A percentile compares a stretch with the other conserved stretches of the same genome.
Conservation (phyloP, 2,113 vertebrate genomes). For the Emydocephalus ijimae region DNA sequence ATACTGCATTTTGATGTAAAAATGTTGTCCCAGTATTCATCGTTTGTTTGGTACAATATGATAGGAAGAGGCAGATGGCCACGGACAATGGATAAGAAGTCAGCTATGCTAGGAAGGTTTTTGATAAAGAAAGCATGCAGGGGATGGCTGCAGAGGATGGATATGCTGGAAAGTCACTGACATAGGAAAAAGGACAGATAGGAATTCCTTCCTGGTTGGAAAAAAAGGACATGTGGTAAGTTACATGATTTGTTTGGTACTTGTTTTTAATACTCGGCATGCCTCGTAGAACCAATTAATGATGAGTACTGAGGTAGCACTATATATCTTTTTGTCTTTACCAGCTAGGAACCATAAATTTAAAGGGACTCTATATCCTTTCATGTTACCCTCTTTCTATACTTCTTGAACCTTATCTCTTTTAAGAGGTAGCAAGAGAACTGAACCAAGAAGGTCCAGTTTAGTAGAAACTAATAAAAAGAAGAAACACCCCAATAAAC, state of each 20-base stretch:
- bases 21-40: not conserved
- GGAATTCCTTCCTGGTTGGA: not conserved
- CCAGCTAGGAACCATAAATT: not conserved
- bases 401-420: not conserved
- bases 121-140: not conserved
- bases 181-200: not conserved
- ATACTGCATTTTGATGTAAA: not conserved
- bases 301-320: not conserved
- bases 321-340: not conserved
- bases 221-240: not conserved
- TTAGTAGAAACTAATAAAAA: not conserved
- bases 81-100: not conserved
- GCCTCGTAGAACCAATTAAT: not conserved
- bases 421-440: not conserved
- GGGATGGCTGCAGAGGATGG: not conserved
- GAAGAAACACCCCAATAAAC: not conserved
- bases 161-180: not conserved
- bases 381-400: not conserved
- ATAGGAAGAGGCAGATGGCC: not conserved
- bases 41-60: not conserved
- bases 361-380: not conserved
- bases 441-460: not conserved
- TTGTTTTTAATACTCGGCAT: not conserved
- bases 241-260: not conserved
- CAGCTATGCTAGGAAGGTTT: not conserved